Base-by-base conservation (phyloP, 2,797 vertebrate species). In the Premnoplex brunnescens region DNA sequence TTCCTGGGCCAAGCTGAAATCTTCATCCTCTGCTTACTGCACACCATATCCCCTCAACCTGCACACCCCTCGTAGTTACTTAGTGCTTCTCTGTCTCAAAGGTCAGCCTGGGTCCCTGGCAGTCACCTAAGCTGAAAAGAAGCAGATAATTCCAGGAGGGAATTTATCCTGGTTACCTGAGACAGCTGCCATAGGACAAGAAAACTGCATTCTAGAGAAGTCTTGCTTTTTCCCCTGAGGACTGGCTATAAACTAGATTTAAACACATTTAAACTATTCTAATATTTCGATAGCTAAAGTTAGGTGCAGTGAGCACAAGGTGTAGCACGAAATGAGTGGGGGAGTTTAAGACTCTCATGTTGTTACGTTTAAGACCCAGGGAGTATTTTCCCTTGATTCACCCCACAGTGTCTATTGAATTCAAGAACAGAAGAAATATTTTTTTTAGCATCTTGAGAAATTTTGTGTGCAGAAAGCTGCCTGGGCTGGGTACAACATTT, bases 231-330 rank as follows among this genome's bases (percentile, higher is more conserved):
- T 58, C 49, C 88, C 86, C 75, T 21, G 37, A 89, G 88, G 94
- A 48, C 41, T 80, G 24, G 26, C 44, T 88, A 37, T 88, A 85
- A 96, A 94, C 39, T 89, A 85, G 72, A 83, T 94, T 94, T 85
- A 56, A 80, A 79, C 37, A 77, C 36, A 76, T 87, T 95, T 89
- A 87, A 92, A 59, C 59, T 80, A 72, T 51, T 58, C 68, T 91
- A 91, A 89, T 92, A 91, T 95, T 94, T 95, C 91, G 75, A 74
- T 89, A 76, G 79, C 79, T 77, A n/a, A 91, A 95, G 71, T 83
- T 85, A 87, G 64, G 91, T 60, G 75, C 93, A 77, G n/a, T 74
- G 32, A 92, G 69, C 54, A 39, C 36, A 92, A 64, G 32, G 41
- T 91, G 52, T 39, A 80, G 60, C 41, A 74, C 68, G 56, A 54